phyloP scores from a whole-genome alignment of 2,113 vertebrate species.

The Paedocypris sp. region DNA sequence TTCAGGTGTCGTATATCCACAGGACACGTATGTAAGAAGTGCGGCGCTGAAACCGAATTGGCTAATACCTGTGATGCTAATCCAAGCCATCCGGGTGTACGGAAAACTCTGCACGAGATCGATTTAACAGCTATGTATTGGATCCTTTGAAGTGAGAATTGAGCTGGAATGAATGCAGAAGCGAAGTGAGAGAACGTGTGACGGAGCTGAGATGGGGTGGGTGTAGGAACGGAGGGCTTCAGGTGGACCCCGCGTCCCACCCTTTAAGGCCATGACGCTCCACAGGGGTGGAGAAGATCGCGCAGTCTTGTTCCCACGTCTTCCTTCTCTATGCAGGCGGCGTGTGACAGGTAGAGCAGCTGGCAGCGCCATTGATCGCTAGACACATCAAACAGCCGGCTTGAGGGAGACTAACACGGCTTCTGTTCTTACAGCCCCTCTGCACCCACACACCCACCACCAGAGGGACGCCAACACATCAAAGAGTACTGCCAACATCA shows the following conservation, averaged over 20 bases:
- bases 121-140: neutral
- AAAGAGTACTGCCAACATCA: slow-evolving; percentile 42
- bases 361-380: slow-evolving; percentile 12
- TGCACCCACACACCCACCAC: slow-evolving; percentile 34
- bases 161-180: neutral
- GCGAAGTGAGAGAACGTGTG: neutral
- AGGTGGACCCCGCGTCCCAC: neutral
- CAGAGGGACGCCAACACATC: slow-evolving; percentile 48
- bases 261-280: neutral
- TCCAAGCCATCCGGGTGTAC: neutral
- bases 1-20: neutral
- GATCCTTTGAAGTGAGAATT: slow-evolving; percentile 9
- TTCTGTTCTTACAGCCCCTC: slow-evolving; percentile 42
- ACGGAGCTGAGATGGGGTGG: neutral
- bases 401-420: slow-evolving; percentile 46
- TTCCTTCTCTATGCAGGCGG: neutral
- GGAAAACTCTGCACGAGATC: slow-evolving; percentile 3
- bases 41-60: neutral
- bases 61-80: slow-evolving; percentile 3
- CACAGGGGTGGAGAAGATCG: neutral
- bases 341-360: slow-evolving; percentile 15
- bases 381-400: slow-evolving; percentile 37
- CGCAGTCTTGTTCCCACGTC: neutral
- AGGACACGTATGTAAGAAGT: neutral
- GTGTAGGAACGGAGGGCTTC: neutral